phyloP scores from a whole-genome alignment of 2,888 invertebrate genomes.

The Diadromus collaris region DNA sequence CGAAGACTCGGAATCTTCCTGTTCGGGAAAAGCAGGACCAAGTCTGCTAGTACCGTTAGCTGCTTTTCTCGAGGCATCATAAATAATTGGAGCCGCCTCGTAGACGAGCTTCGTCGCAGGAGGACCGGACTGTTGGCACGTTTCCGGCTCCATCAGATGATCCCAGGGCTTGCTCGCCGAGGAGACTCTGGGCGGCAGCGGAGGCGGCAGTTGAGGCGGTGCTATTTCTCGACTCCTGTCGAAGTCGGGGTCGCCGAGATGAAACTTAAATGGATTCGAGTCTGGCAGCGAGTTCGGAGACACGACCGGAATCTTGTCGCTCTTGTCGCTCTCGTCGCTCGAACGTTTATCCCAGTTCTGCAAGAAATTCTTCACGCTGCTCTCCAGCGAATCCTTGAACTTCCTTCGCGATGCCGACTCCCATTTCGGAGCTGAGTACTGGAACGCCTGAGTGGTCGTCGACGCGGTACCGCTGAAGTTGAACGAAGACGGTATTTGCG shows the following conservation, averaged over 20 bases:
- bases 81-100: constrained; percentile 1
- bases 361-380: constrained; percentile 19
- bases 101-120: neutral
- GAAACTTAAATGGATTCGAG: constrained; percentile 55
- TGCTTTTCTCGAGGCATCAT: neutral
- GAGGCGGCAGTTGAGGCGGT: constrained; percentile 7
- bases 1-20: neutral
- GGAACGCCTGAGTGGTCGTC: neutral
- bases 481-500: neutral
- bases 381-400: constrained; percentile 37
- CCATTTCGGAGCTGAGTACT: neutral
- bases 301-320: neutral
- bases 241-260: constrained; percentile 1
- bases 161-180: neutral
- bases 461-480: neutral
- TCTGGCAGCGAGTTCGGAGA: neutral
- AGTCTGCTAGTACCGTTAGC: neutral
- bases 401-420: neutral
- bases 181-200: constrained; percentile 15
- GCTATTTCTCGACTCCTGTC: neutral
- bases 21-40: neutral
- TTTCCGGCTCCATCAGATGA: neutral
- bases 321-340: neutral
- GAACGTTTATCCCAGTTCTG: neutral
- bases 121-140: neutral